Conservation (phyloP, 2,113 vertebrate genomes). For the Balaenoptera acutorostrata region DNA sequence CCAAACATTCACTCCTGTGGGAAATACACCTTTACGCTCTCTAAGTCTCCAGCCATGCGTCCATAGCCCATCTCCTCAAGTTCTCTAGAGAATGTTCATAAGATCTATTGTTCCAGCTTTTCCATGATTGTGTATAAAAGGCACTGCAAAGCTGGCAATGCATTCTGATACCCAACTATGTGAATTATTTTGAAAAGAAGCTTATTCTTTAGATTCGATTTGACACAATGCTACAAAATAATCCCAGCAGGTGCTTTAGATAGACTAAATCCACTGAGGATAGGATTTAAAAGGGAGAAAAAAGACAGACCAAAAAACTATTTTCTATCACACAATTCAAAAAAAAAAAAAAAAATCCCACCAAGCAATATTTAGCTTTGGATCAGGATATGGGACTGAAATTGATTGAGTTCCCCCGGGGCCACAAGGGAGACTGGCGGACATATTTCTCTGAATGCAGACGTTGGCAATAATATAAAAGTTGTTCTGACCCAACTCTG, state of each 20-base stretch:
- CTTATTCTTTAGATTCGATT: conserved; percentile 55
- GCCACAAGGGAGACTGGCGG: background rate
- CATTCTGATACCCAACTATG: background rate
- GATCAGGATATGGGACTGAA: conserved; percentile 34
- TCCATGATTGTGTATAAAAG: background rate
- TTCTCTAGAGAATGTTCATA: background rate
- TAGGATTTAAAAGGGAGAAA: conserved; percentile 13
- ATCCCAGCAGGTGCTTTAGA: conserved; percentile 38
- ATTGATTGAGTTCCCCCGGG: conserved; percentile 37
- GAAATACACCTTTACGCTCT: background rate
- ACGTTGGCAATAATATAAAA: conserved; percentile 9
- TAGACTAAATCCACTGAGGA: conserved; percentile 51
- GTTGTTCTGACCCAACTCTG: conserved; percentile 30
- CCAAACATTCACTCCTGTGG: background rate
- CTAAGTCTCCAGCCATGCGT: background rate
- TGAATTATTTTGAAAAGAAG: conserved; percentile 40
- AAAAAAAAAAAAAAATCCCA: background rate
- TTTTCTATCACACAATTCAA: background rate
- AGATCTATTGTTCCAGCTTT: background rate
- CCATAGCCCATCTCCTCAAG: background rate
- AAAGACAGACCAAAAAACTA: conserved; percentile 19
- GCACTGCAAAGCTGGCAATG: background rate
- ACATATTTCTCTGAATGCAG: conserved; percentile 27
- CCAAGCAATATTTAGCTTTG: conserved; percentile 27
- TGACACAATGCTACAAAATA: conserved; percentile 50